Conservation (phyloP, 2,797 vertebrate genomes). For the Arremon brunneinucha region DNA sequence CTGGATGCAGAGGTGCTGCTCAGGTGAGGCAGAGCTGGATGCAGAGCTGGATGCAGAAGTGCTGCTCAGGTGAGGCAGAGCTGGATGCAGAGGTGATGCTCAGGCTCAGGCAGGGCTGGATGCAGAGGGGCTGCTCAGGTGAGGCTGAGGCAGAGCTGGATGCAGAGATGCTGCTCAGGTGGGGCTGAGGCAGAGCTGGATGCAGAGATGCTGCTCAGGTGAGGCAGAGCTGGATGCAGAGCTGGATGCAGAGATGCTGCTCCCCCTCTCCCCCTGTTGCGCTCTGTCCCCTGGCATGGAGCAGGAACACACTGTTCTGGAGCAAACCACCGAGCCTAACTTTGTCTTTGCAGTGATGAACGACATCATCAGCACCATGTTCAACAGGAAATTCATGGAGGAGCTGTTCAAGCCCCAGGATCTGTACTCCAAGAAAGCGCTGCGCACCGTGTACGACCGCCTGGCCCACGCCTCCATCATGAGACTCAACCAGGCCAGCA, state of each 20-base stretch:
- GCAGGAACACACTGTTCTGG: not conserved
- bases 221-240: not conserved
- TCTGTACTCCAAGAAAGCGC: conserved; percentile 95
- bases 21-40: not conserved
- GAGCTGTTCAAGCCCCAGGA: conserved; percentile 98
- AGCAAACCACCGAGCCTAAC: not conserved
- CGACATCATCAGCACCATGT: conserved; percentile 98
- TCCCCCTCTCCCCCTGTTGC: not conserved
- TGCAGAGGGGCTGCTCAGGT: no score
- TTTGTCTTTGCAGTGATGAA: conserved; percentile 89
- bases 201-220: not conserved
- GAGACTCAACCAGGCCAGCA: conserved; percentile 97
- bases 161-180: no score
- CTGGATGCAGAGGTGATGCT: not conserved
- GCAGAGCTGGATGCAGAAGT: not conserved
- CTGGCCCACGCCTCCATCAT: conserved; percentile 97
- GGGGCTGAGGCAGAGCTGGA: not conserved
- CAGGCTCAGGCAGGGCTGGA: not conserved
- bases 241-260: not conserved
- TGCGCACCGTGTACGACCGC: conserved; percentile 92
- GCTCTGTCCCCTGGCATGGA: not conserved
- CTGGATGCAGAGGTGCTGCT: not conserved
- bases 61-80: not conserved
- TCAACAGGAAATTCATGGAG: conserved; percentile 95
- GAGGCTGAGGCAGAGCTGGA: not conserved